Evolutionary conservation across 2,888 invertebrate genomes (phyloP).

Genomic region (Lordiphosa fenestrarum): DNA sequence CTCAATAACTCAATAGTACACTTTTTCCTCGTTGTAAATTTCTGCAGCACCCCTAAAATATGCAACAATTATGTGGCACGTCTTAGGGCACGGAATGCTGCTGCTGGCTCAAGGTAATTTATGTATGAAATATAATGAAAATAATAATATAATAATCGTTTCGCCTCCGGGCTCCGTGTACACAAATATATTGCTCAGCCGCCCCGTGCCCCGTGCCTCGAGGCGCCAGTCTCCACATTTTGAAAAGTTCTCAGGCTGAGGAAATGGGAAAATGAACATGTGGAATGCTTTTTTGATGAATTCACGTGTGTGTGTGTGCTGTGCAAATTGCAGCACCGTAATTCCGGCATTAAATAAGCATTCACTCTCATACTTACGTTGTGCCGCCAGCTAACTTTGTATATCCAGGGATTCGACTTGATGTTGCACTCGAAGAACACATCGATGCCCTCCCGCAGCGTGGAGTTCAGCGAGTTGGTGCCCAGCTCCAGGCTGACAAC

Average conservation of each 20-base stretch:
- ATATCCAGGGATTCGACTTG: constrained; percentile 92
- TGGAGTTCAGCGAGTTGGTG: constrained; percentile 87
- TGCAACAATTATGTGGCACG: constrained; percentile 64
- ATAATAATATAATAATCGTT: constrained; percentile 56
- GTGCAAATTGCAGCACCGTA: neutral
- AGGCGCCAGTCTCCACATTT: no score
- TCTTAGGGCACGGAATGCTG: constrained; percentile 9
- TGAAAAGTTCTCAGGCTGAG: no score
- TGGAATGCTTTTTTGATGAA: constrained; percentile 2
- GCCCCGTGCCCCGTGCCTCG: no score
- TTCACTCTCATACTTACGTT: constrained; percentile 83
- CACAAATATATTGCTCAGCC: no score
- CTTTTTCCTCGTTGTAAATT: constrained; percentile 25
- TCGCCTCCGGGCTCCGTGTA: neutral
- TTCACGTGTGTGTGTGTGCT: no score
- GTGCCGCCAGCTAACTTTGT: constrained; percentile 89
- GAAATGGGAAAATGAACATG: constrained; percentile 7
- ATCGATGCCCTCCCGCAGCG: constrained; percentile 92
- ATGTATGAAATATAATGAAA: constrained; percentile 67
- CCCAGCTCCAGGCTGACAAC: constrained; percentile 91
- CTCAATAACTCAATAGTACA: constrained; percentile 71
- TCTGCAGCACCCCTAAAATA: constrained; percentile 47
- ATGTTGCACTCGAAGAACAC: constrained; percentile 96
- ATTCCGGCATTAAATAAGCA: neutral
- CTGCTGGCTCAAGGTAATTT: constrained; percentile 56